Evolutionary conservation across 2,888 invertebrate species (phyloP), one percentile per base, ranked within the genome.

Genomic region (Rambutsinella grinnellia): DNA sequence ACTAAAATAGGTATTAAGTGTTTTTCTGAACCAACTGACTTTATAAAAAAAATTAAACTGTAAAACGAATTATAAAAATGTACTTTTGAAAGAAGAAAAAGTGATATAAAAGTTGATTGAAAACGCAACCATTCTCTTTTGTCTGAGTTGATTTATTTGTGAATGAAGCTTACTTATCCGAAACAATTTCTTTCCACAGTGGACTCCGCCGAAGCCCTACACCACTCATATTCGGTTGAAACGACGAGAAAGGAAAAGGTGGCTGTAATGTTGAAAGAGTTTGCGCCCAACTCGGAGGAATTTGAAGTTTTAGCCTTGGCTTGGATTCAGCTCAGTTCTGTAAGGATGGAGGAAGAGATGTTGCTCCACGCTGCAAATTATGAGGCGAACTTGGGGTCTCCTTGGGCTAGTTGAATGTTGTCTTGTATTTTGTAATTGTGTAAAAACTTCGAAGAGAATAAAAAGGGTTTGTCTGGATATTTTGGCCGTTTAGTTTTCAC

Each of bases 191-290:
- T 51, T 8, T 78, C 67, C 62, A 79, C 79, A 79, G 79, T 76
- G 69, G 79, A 79, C 61, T 70, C 75, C 62, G 62, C 79, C 57
- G 75, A 75, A 51, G 67, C n/a, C 75, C 70, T 79, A 57, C 24
- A 74, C 58, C 51, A 62, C 65, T 58, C 79, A 70, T 79, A 79
- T 72, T 62, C 62, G 51, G 68, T 72, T 47, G 79, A 79, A 76
- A 79, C 76, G 46, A 47, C 68, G 51, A 79, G 76, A 79, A 79
- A 76, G 68, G 76, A 65, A 68, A 79, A 79, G 66, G 51, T 79
- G 56, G 79, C 65, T 57, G 63, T 57, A 56, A 44, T 72, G 68
- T 76, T 76, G 58, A 68, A 76, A 76, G 70, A 79, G 58, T 79
- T 51, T 68, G 56, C 76, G 26, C 63, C 76, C 47, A 24, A 17